Conservation (phyloP, 2,797 vertebrate species). For the Fringilla coelebs region DNA sequence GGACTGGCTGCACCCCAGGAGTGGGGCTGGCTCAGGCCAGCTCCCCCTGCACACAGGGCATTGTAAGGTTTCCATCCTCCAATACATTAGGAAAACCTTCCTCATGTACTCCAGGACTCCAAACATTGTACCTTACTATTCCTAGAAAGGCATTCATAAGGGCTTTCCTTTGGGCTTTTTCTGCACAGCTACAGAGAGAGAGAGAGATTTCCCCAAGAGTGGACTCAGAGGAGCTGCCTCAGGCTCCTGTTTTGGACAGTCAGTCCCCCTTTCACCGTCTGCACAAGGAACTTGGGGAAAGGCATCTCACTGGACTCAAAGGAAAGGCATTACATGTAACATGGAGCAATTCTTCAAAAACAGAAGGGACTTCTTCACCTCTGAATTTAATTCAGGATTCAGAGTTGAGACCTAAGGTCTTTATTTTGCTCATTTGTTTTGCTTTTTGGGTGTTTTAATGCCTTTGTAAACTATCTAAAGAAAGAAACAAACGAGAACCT, state of each 20-base stretch:
- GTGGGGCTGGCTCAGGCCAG: not conserved
- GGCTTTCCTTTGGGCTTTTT: not conserved
- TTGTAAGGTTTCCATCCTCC: not conserved
- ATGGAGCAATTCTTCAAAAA: not conserved
- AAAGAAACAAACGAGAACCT: not conserved
- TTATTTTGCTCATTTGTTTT: not conserved
- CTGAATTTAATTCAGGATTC: not conserved
- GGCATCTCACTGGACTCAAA: not conserved
- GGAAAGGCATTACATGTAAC: not conserved
- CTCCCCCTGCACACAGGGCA: fast-evolving
- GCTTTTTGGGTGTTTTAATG: not conserved
- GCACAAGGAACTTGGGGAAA: not conserved
- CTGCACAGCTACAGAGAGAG: not conserved
- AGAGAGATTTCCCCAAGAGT: not conserved
- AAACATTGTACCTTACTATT: not conserved
- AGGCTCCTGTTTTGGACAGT: fast-evolving
- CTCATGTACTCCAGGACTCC: no score
- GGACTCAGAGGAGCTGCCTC: not conserved
- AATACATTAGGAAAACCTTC: not conserved
- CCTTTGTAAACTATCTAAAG: not conserved
- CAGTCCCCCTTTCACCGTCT: not conserved
- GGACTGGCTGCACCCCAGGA: not conserved
- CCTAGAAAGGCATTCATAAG: not conserved
- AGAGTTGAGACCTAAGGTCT: not conserved
- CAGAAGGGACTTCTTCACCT: not conserved